These are phyloP conservation scores for Henricia sp. DNA, from an alignment of 53 echinoderm and acorn worm species.

Conservation along the genomic window DNA sequence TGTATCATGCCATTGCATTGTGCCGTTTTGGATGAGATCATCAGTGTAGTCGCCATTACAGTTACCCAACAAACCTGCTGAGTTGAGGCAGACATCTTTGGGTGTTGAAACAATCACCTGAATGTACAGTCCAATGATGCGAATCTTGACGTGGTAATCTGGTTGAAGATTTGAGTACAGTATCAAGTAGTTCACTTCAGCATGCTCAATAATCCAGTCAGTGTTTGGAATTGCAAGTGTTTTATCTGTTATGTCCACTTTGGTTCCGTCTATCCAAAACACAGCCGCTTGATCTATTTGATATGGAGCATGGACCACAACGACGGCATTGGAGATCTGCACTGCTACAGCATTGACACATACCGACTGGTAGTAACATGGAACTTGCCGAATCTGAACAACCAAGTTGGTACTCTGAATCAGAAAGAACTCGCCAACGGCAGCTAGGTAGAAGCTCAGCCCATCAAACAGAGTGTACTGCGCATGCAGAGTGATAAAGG, in stretches of 20 bases:
- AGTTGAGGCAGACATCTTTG: slow-evolving; percentile 41
- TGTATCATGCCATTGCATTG: slow-evolving; percentile 40
- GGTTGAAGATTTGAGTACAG: slow-evolving; percentile 31
- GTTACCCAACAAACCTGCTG: slow-evolving; percentile 72
- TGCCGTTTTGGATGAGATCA: slow-evolving; percentile 50
- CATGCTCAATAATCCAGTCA: slow-evolving; percentile 67
- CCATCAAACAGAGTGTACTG: slow-evolving; percentile 86
- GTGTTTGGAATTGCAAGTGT: slow-evolving; percentile 37
- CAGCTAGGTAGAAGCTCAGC: slow-evolving; percentile 72
- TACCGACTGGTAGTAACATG: slow-evolving; percentile 68
- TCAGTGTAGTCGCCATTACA: slow-evolving; percentile 65
- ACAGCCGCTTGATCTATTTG: slow-evolving; percentile 46
- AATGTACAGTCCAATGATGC: slow-evolving; percentile 66
- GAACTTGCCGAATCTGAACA: slow-evolving; percentile 84
- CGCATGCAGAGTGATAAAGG: slow-evolving; percentile 64
- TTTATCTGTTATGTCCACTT: slow-evolving; percentile 20
- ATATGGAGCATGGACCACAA: slow-evolving; percentile 83
- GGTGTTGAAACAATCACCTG: slow-evolving; percentile 66
- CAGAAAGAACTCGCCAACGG: slow-evolving; percentile 83
- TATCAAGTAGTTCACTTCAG: slow-evolving; percentile 13
- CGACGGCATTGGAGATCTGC: not conserved
- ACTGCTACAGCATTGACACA: slow-evolving; percentile 81
- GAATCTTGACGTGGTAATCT: slow-evolving; percentile 51
- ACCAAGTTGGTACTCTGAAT: slow-evolving; percentile 37
- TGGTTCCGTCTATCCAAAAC: slow-evolving; percentile 71